phyloP scores from a whole-genome alignment of 2,888 invertebrate genomes.

The Pandemis heparana region DNA sequence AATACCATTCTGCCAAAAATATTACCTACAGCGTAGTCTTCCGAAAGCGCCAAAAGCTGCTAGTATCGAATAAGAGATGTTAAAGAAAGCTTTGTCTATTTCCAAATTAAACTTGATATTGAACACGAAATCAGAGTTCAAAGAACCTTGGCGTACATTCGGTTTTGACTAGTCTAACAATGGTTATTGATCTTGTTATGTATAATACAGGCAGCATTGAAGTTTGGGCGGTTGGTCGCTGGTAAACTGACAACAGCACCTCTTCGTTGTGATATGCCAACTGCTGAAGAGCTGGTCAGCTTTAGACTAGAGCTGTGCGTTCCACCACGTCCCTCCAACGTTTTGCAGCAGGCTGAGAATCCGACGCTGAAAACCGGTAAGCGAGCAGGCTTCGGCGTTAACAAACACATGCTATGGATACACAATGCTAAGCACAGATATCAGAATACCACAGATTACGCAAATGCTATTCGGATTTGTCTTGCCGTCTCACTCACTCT shows the following conservation, averaged over 20 bases:
- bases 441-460: too few relatives aligned
- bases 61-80: too few relatives aligned
- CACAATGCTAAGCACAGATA: too few relatives aligned
- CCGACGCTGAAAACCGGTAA: constrained; percentile 9
- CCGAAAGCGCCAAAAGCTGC: too few relatives aligned
- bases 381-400: background rate
- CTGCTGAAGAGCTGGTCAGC: constrained; percentile 64
- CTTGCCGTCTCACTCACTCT: too few relatives aligned
- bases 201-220: constrained; percentile 60
- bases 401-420: background rate
- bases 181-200: background rate
- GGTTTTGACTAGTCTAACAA: too few relatives aligned
- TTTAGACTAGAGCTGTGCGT: constrained; percentile 69
- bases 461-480: too few relatives aligned
- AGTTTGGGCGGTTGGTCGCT: constrained; percentile 64
- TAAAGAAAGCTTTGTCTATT: too few relatives aligned
- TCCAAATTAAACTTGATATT: too few relatives aligned
- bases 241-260: constrained; percentile 54
- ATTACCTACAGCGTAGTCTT: too few relatives aligned
- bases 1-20: too few relatives aligned
- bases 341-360: background rate
- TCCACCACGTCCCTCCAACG: constrained; percentile 49
- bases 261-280: constrained; percentile 61
- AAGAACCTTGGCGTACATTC: background rate
- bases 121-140: too few relatives aligned